These are phyloP conservation scores for Hyposoter dolosus DNA, from an alignment of 2,888 invertebrate species.

Conservation along the genomic window DNA sequence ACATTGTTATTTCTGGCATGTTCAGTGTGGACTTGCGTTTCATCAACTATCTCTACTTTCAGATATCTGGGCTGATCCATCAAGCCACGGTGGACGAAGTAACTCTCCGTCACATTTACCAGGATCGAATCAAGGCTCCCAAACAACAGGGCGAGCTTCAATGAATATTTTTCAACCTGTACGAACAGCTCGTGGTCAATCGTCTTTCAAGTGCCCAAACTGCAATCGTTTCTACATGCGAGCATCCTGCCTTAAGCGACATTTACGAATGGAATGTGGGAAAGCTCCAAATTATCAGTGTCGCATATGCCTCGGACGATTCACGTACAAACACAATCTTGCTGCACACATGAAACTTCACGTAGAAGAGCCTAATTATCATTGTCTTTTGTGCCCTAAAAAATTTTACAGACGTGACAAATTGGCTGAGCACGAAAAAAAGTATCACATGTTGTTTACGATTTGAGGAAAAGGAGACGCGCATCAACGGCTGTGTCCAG, in stretches of 20 bases:
- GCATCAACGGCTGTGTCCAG: neutral
- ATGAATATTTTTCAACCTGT: constrained; percentile 72
- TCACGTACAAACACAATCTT: constrained; percentile 82
- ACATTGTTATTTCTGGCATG: neutral
- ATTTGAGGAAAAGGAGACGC: constrained; percentile 34
- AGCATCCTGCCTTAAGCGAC: constrained; percentile 79
- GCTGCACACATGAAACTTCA: constrained; percentile 80
- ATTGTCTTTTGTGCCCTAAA: constrained; percentile 77
- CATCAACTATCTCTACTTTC: constrained; percentile 71
- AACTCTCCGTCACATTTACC: constrained; percentile 26
- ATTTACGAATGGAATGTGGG: constrained; percentile 83
- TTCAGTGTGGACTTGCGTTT: constrained; percentile 59
- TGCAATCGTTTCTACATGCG: constrained; percentile 84
- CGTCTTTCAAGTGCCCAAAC: constrained; percentile 87
- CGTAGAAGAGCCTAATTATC: constrained; percentile 78
- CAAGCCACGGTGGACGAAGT: constrained; percentile 33
- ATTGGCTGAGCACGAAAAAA: constrained; percentile 78
- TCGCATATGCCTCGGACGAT: constrained; percentile 81
- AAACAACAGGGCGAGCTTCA: constrained; percentile 33
- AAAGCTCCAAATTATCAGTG: constrained; percentile 84
- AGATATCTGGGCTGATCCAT: constrained; percentile 76
- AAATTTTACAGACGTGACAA: constrained; percentile 81
- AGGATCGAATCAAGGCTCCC: constrained; percentile 35
- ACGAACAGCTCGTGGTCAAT: constrained; percentile 75
- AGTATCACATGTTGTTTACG: constrained; percentile 72